Conservation (phyloP, 2,797 vertebrate species). For the Chiloscyllium punctatum region DNA sequence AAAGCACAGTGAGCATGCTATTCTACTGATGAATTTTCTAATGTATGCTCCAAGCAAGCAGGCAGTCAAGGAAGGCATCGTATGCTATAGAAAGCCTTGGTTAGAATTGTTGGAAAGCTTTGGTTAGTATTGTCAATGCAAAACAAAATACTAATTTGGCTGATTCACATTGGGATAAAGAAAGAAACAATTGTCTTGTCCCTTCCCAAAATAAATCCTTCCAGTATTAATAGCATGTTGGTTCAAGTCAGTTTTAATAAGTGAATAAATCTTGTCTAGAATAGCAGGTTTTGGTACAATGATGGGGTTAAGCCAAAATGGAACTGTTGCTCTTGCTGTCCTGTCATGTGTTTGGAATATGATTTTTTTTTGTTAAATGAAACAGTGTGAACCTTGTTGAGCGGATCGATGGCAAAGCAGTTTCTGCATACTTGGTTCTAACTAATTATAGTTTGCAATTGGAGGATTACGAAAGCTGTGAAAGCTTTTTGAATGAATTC, state of each 20-base stretch:
- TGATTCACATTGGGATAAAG: not conserved
- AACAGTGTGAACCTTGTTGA: slow-evolving; percentile 16
- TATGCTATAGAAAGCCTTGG: not conserved
- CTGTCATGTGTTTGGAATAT: not conserved
- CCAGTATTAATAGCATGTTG: not conserved
- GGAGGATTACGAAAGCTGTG: not conserved
- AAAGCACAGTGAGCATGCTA: not conserved
- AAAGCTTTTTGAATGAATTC: not conserved
- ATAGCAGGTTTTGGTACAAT: not conserved
- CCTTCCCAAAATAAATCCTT: not conserved
- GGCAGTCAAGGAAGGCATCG: not conserved
- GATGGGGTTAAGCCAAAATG: not conserved
- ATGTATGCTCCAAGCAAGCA: not conserved
- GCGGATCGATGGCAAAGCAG: not conserved
- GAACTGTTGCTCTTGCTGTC: not conserved
- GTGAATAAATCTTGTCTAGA: not conserved
- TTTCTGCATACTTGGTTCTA: slow-evolving; percentile 5
- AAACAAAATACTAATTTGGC: not conserved
- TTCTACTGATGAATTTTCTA: not conserved
- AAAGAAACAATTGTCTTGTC: not conserved
- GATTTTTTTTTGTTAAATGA: not conserved
- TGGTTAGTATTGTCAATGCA: not conserved
- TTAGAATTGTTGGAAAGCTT: not conserved
- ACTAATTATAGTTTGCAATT: not conserved
- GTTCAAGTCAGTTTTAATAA: not conserved